Conservation (phyloP, 2,797 vertebrate genomes). For the Chaenodraco wilsoni region DNA sequence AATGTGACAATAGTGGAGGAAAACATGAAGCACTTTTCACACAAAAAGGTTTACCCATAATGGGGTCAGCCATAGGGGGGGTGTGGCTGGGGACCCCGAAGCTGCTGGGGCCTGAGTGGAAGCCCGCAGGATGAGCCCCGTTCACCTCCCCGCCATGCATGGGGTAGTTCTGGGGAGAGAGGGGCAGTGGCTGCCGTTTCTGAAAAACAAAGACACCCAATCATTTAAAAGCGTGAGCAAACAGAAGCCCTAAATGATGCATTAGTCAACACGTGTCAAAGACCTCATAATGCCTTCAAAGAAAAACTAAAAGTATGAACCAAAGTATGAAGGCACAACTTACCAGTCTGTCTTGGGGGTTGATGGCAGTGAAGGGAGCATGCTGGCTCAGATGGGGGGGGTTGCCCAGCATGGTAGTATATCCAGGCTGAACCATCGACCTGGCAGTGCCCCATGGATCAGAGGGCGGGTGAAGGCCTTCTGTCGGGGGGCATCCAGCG, state of each 20-base stretch:
- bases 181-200: conserved; percentile 84
- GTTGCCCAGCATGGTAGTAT: conserved; percentile 88
- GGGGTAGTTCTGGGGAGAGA: conserved; percentile 90
- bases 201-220: conserved; percentile 48
- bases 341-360: conserved; percentile 95
- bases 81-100: conserved; percentile 91
- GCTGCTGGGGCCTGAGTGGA: conserved; percentile 86
- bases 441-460: conserved; percentile 90
- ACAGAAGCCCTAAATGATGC: conserved; percentile 18
- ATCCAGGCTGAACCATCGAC: conserved; percentile 89
- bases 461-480: conserved; percentile 88
- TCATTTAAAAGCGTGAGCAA: conserved; percentile 31
- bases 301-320: conserved; percentile 14
- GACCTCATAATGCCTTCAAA: conserved; percentile 17
- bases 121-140: conserved; percentile 86
- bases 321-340: conserved; percentile 49
- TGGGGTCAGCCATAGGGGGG: conserved; percentile 88
- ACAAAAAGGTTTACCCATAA: conserved; percentile 85
- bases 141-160: conserved; percentile 93
- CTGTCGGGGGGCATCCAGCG: conserved; percentile 71
- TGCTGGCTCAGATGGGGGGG: conserved; percentile 86
- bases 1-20: neutral
- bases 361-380: conserved; percentile 88
- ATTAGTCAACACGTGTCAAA: conserved; percentile 37
- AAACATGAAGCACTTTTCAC: conserved; percentile 8